These are phyloP conservation scores for Phyllotreta striolata DNA, from an alignment of 2,888 invertebrate genomes.

Conservation along the genomic window DNA sequence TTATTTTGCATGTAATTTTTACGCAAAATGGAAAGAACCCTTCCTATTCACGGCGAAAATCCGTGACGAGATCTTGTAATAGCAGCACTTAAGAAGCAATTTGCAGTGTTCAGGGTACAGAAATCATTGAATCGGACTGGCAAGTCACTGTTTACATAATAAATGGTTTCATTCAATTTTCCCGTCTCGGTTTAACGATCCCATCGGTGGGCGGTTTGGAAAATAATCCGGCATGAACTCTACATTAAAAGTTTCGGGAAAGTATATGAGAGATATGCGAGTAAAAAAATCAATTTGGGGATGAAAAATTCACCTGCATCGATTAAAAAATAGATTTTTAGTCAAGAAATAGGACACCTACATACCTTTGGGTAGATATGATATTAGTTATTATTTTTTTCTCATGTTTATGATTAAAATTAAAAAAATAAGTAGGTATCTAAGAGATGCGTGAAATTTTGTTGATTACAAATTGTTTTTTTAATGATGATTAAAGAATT, in stretches of 20 bases:
- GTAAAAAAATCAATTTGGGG: constrained; percentile 26
- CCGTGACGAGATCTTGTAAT: constrained; percentile 23
- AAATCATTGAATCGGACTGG: constrained; percentile 23
- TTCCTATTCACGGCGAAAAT: constrained; percentile 2
- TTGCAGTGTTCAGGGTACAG: constrained; percentile 37
- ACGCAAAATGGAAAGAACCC: too few relatives aligned
- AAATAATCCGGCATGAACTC: constrained; percentile 41
- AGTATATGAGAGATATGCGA: constrained; percentile 23
- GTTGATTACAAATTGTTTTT: too few relatives aligned
- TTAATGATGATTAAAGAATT: too few relatives aligned
- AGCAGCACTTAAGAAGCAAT: constrained; percentile 31
- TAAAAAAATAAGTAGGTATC: too few relatives aligned
- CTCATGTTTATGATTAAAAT: too few relatives aligned
- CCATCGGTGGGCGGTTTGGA: constrained; percentile 35
- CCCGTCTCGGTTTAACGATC: constrained; percentile 32
- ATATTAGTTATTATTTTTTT: too few relatives aligned
- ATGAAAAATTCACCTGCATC: constrained; percentile 31
- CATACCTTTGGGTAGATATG: too few relatives aligned
- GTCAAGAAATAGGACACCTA: constrained; percentile 3
- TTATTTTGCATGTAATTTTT: too few relatives aligned
- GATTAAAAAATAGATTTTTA: constrained; percentile 20
- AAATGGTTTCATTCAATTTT: constrained; percentile 39
- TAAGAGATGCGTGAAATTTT: too few relatives aligned
- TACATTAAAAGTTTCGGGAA: constrained; percentile 37
- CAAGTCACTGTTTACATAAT: constrained; percentile 41